Evolutionary conservation across 2,797 vertebrate genomes (phyloP), one percentile per base, ranked within the genome.

Genomic region (Paguma larvata): DNA sequence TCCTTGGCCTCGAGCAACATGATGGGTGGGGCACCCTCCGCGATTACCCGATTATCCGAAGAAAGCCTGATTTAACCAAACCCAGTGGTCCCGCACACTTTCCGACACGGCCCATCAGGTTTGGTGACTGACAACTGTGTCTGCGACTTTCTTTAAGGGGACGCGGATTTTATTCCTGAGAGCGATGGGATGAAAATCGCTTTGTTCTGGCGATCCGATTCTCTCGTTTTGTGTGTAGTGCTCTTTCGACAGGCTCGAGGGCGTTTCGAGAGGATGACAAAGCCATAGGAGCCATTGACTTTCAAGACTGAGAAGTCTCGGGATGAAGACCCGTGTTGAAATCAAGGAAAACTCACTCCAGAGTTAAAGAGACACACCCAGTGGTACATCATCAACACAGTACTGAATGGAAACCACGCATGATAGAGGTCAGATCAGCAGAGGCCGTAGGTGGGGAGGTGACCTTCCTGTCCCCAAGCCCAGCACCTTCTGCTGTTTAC

Each of bases 371-470:
- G 62, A 51, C 9, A 7, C 67, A 53, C 48, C 75, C 65, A 25
- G 34, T 0, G 68, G 75, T 6, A 51, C 1, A 32, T 27, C 77
- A 46, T 32, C 23, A 4, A n/a, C 14, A 4, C 63, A 1, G 10
- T 2, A 25, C 38, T 0, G 1, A 27, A 21, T 0, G 12, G 85
- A 32, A 73, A 63, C 5, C 4, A 4, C 46, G 23, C 19, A 1
- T 27, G 73, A 85, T 0, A 16, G 59, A 53, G 25, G 4, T 41
- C 59, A 34, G 53, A 56, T n/a, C 13, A 2, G 10, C 11, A 9
- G 10, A 30, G 90, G 75, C 21, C 16, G 4, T 0, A 6, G 38
- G 70, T 19, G 25, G 25, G 44, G 78, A n/a, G 32, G 38, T 48
- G 79, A 72, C 41, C 18, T 34, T 67, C 62, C 10, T 41, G 75